Base-by-base conservation (phyloP, 2,113 vertebrate genomes). In the Ophthalmolycus amberensis region DNA sequence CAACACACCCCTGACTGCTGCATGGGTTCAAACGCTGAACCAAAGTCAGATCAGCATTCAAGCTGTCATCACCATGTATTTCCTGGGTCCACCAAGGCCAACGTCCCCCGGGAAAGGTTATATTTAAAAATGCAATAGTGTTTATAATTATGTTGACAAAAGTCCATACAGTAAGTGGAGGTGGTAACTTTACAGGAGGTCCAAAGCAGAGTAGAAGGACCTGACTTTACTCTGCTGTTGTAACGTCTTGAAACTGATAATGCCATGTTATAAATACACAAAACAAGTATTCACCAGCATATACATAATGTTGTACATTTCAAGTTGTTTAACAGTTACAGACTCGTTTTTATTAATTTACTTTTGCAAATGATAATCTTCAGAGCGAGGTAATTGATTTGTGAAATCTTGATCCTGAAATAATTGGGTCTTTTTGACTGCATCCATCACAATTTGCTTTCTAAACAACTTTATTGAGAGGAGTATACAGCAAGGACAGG, bases 21-120 rank as follows among this genome's bases (percentile, higher is more conserved):
- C 25, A 25, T 5, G 0, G 42, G 25, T 63, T 40, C 42, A 62
- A 54, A 70, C 25, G 6, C 65, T 44, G 65, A 70, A 32, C 65
- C 54, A 40, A 56, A 71, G 59, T 29, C 25, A 4, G 40, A 67
- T 10, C 38, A 6, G 78, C 66, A 37, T 27, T 44, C 52, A 76
- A 27, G 58, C 68, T 71, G 81, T 83, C 74, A 50, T 72, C 81
- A 20, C 27, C 20, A n/a, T 71, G 54, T 52, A 66, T 83, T 67
- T 72, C 56, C n/a, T 50, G 27, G 40, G 38, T 46, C 20, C 69
- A 46, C 12, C 20, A 32, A 68, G n/a, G 15, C 62, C 73, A 40
- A 48, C n/a, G 20, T 3, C 3, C 18, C 22, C n/a, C 12, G 5
- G 5, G 27, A 44, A 59, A 72, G 6, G 3, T 40, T n/a, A 48